Evolutionary conservation across 1,140 invertebrate species (phyloP), one percentile per base, ranked within the genome.

Genomic region (Pseudomyrmex flavicornis): DNA sequence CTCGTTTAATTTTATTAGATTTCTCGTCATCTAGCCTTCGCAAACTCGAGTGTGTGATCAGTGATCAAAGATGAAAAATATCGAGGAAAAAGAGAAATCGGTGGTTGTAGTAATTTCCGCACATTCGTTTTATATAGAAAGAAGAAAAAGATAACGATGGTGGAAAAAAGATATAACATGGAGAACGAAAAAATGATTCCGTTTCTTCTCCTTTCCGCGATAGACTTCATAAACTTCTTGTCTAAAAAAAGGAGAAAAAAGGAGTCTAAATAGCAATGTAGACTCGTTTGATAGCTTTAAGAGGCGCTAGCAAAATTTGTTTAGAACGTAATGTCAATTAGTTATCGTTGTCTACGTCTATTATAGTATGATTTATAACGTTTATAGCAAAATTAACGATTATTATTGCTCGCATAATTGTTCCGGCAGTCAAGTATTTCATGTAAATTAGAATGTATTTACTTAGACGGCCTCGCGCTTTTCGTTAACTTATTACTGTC

Each of bases 281-380:
- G 66, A 84, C 82, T 70, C 70, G 59, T 83, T 77, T 85, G 48
- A 84, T 88, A 87, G 82, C 74, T 87, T 88, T 88, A 88, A 88
- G 86, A 62, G 59, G 26, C 58, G 76, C 73, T 87, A 88, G 86
- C 79, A 84, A 26, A 70, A 50, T 72, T 76, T 63, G 74, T 73
- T 79, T 88, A 87, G 83, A 72, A 54, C 66, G 48, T 65, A 56
- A 69, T 22, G n/a, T 65, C 66, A 59, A 84, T 79, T 59, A 17
- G 26, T 68, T 56, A 77, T 76, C 83, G 79, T 89, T 85, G 82
- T 90, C 73, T 73, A 50, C 48, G 82, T 82, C 84, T 75, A 77
- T 61, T 82, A 59, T 48, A 13, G 3, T 80, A 77, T 80, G 62
- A 85, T 83, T 85, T 80, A 58, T 87, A 85, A 70, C 20, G 63